phyloP scores from a whole-genome alignment of 1,140 invertebrate genomes.

The Planococcus citri region DNA sequence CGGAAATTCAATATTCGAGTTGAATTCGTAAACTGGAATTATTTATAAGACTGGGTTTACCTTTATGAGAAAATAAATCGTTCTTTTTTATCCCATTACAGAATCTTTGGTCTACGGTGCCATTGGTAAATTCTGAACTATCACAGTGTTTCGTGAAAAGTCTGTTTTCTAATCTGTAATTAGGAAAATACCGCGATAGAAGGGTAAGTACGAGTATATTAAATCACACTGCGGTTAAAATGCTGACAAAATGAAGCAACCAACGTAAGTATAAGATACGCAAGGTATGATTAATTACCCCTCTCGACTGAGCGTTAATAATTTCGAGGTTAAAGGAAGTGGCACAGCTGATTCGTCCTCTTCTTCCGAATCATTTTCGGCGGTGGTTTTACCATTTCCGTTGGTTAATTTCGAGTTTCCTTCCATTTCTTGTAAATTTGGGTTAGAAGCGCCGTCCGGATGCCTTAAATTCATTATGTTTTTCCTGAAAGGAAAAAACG shows the following conservation, averaged over 20 bases:
- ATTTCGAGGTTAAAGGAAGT: constrained; percentile 35
- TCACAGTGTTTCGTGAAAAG: constrained; percentile 10
- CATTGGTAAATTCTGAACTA: not conserved
- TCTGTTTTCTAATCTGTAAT: not conserved
- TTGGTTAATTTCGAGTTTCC: constrained; percentile 29
- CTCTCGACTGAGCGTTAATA: constrained; percentile 28
- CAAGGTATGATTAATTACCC: constrained; percentile 24
- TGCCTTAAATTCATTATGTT: constrained; percentile 65
- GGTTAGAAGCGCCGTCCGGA: constrained; percentile 82
- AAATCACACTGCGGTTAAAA: not conserved
- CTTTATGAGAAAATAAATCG: not conserved
- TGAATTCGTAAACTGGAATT: no score
- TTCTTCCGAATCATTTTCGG: constrained; percentile 48
- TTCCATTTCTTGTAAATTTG: constrained; percentile 48
- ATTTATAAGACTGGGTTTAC: no score
- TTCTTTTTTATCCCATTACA: not conserved
- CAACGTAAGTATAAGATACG: no score
- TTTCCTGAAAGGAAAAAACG: constrained; percentile 26
- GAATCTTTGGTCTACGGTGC: not conserved
- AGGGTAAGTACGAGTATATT: no score
- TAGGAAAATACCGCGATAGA: no score
- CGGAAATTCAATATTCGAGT: not conserved
- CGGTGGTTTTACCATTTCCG: constrained; percentile 44
- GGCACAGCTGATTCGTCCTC: constrained; percentile 31
- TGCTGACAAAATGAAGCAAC: no score